phyloP scores from a whole-genome alignment of 2,113 vertebrate genomes.

The Microcebus lehilahytsara region DNA sequence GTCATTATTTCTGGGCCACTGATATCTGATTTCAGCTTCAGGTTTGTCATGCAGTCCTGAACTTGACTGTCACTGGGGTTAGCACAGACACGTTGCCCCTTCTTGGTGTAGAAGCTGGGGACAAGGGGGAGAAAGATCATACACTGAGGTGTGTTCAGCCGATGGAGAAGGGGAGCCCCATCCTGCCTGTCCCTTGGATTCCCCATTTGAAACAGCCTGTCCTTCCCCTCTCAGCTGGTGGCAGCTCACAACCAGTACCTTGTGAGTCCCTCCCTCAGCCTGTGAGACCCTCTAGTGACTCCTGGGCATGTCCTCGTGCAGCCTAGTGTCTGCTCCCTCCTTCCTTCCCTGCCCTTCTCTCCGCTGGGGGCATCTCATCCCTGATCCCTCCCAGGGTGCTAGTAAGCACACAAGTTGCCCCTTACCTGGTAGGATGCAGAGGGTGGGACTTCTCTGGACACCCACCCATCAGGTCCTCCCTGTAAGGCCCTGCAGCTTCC shows the following conservation, averaged over 20 bases:
- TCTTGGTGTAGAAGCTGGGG: constrained; percentile 44
- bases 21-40: accelerated
- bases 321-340: neutral
- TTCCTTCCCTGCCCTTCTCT: neutral
- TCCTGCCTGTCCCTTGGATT: neutral
- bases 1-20: accelerated
- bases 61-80: neutral
- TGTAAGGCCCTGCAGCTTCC: neutral
- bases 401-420: neutral
- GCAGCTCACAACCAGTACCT: neutral
- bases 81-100: neutral
- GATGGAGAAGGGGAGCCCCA: neutral
- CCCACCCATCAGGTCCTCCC: neutral
- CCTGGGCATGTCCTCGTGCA: neutral
- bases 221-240: neutral
- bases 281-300: neutral
- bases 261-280: neutral
- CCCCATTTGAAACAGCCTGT: neutral
- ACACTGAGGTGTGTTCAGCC: neutral
- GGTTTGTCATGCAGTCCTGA: neutral
- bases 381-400: neutral
- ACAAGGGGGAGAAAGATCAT: neutral
- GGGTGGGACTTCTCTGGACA: neutral
- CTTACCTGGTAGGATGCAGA: neutral
- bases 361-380: neutral